Evolutionary conservation across 2,797 vertebrate species (phyloP).

Genomic region (Halcyon leucocephala): DNA sequence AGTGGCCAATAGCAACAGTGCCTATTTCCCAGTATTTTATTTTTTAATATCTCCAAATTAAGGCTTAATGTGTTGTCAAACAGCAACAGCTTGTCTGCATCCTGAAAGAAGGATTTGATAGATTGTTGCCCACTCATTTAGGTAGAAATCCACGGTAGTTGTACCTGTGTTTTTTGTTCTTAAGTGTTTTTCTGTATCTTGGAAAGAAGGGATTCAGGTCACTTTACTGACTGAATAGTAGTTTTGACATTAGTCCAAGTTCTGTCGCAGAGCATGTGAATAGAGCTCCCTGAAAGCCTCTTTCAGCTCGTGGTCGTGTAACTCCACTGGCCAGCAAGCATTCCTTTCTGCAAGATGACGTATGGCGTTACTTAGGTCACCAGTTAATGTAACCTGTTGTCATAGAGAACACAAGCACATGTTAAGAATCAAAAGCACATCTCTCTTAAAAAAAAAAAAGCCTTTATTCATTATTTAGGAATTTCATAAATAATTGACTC

Average conservation of each 20-base stretch:
- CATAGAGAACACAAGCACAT: neutral
- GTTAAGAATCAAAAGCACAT: neutral
- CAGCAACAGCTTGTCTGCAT: neutral
- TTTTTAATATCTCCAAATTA: neutral
- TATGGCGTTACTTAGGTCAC: neutral
- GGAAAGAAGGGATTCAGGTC: neutral
- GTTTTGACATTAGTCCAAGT: neutral
- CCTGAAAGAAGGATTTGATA: neutral
- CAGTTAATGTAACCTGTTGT: neutral
- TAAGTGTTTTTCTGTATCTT: neutral
- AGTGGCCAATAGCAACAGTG: neutral
- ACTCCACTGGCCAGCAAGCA: neutral
- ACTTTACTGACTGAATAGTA: neutral
- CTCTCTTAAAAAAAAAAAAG: neutral
- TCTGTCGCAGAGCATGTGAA: neutral
- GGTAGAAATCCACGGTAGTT: neutral
- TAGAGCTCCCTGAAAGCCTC: neutral
- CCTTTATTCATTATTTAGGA: conserved; percentile 9
- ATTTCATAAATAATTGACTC: neutral
- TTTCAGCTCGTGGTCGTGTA: rapidly evolving
- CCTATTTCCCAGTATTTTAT: neutral
- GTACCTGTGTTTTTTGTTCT: neutral
- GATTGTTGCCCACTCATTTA: neutral
- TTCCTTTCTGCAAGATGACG: neutral
- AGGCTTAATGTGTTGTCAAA: neutral